These are phyloP conservation scores for Papilio gigon DNA, from an alignment of 2,888 invertebrate genomes.

Conservation along the genomic window DNA sequence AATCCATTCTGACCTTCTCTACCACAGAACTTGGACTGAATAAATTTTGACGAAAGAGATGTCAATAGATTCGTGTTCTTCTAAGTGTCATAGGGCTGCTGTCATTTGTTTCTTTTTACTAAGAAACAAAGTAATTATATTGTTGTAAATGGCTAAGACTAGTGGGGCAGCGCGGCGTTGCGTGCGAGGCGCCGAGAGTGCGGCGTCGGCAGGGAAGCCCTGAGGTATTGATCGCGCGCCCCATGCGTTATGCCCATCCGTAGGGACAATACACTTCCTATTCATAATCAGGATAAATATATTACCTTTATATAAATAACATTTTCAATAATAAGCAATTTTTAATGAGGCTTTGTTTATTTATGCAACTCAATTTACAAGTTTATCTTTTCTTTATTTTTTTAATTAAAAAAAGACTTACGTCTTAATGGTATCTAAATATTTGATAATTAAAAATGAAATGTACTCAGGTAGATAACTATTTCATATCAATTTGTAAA, in stretches of 20 bases:
- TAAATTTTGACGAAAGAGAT: too few species aligned
- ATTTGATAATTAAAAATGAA: too few species aligned
- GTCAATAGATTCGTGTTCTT: neutral
- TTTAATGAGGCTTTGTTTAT: neutral
- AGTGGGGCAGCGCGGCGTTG: constrained; percentile 52
- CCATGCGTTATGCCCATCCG: constrained; percentile 77
- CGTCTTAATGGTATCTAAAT: too few species aligned
- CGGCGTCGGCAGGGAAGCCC: constrained; percentile 69
- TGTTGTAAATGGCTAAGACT: constrained; percentile 45
- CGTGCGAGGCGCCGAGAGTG: constrained; percentile 56
- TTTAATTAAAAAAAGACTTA: too few species aligned
- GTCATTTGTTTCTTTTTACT: too few species aligned
- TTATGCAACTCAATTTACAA: too few species aligned
- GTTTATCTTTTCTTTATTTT: neutral
- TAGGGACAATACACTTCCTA: constrained; percentile 54
- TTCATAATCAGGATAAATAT: constrained; percentile 22
- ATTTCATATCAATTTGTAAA: too few species aligned
- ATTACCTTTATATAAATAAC: neutral
- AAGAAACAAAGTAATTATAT: too few species aligned
- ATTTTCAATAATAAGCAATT: neutral
- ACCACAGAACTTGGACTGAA: too few species aligned
- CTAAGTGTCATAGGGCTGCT: neutral
- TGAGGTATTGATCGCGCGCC: constrained; percentile 75
- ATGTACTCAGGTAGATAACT: too few species aligned
- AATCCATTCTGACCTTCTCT: too few species aligned